Percentiles rank a stretch among this genome's conserved stretches.
Evolutionary conservation across 2,888 invertebrate genomes (phyloP).

Genomic region (Zygothrica quintamaculata): DNA sequence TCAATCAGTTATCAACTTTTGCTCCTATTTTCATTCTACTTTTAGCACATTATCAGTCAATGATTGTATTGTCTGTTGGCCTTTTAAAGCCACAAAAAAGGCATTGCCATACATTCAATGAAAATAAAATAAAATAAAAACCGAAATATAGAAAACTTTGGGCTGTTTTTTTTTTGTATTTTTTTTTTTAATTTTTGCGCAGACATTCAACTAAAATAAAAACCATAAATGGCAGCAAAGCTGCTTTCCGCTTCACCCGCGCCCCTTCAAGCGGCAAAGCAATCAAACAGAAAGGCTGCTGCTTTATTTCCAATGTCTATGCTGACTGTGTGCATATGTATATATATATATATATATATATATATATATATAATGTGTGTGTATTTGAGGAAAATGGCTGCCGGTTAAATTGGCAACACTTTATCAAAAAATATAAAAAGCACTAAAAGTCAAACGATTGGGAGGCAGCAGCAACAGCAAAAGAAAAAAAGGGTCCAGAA

Average conservation of each 20-base stretch:
- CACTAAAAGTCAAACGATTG: conserved; percentile 74
- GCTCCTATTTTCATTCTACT: conserved; percentile 1
- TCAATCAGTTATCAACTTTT: conserved; percentile 53
- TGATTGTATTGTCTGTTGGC: conserved; percentile 52
- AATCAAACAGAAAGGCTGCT: conserved; percentile 74
- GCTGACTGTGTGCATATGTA: conserved; percentile 12
- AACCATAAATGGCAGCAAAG: conserved; percentile 56
- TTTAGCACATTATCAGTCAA: conserved; percentile 57
- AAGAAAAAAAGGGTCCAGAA: conserved; percentile 32
- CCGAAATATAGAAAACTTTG: conserved; percentile 17
- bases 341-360: conserved; percentile 6
- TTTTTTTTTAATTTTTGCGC: conserved; percentile 16
- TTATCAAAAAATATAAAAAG: conserved; percentile 78
- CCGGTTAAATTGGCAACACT: conserved; percentile 79
- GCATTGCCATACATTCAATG: conserved; percentile 40
- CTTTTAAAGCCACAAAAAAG: conserved; percentile 64
- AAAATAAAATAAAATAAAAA: conserved; percentile 59
- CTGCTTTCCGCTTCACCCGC: conserved; percentile 13
- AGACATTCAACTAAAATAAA: conserved; percentile 69
- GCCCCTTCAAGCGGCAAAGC: conserved; percentile 37
- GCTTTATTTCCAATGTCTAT: conserved; percentile 56
- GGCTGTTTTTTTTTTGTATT: conserved; percentile 6
- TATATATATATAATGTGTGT: conserved; percentile 33
- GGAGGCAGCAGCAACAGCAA: conserved; percentile 20
- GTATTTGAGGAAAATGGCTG: conserved; percentile 66